These are phyloP conservation scores for Perithous albicinctus DNA, from an alignment of 2,888 invertebrate genomes.

Conservation along the genomic window DNA sequence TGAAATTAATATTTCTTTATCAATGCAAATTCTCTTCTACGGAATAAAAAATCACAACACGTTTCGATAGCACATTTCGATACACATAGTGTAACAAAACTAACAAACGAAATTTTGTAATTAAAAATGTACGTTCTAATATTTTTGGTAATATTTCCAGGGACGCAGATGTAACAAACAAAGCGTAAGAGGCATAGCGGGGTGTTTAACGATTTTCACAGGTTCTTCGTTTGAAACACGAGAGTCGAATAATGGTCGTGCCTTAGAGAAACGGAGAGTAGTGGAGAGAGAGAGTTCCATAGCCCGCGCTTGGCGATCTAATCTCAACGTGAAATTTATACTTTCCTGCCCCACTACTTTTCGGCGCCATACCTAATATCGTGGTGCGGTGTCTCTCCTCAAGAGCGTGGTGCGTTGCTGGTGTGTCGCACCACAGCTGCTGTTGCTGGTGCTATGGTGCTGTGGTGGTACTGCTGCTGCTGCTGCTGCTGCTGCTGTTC, in stretches of 20 bases:
- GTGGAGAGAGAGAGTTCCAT: constrained; percentile 46
- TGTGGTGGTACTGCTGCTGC: constrained; percentile 72
- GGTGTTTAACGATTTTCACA: constrained; percentile 50
- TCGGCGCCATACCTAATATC: constrained; percentile 80
- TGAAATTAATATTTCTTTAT: too few relatives aligned
- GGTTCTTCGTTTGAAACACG: constrained; percentile 35
- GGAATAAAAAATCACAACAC: too few relatives aligned
- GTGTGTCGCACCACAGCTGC: constrained; percentile 65
- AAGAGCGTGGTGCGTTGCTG: constrained; percentile 41
- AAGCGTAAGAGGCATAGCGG: neutral
- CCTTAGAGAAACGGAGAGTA: constrained; percentile 8
- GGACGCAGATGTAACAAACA: neutral
- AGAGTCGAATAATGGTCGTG: constrained; percentile 42
- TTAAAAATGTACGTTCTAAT: too few relatives aligned
- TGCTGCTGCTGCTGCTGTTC: constrained; percentile 63
- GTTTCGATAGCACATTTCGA: too few relatives aligned
- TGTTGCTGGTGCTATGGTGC: constrained; percentile 71
- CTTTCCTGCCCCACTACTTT: constrained; percentile 78
- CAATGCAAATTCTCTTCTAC: too few relatives aligned
- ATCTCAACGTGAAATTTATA: constrained; percentile 81
- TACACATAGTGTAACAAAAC: too few relatives aligned
- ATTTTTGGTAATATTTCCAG: too few relatives aligned
- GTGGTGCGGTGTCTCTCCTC: constrained; percentile 63
- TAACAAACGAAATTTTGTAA: too few relatives aligned
- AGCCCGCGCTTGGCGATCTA: constrained; percentile 75